phyloP scores from a whole-genome alignment of 2,797 vertebrate species.

The Falco columbarius region DNA sequence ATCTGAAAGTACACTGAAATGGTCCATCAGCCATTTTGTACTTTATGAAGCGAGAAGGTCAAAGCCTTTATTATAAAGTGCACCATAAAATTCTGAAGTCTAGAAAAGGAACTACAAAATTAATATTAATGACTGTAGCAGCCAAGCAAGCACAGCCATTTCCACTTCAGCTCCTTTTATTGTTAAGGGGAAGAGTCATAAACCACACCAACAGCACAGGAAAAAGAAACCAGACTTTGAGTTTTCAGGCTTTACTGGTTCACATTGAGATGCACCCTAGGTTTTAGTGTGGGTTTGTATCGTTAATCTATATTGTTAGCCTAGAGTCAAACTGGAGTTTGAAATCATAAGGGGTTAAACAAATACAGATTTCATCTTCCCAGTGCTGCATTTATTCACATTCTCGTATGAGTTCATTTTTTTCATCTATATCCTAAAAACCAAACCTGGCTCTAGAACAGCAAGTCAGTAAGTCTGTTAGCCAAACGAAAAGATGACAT shows the following conservation, averaged over 20 bases:
- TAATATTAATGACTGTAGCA: conserved; percentile 40
- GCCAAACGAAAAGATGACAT: not conserved
- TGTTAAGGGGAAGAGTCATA: conserved; percentile 8
- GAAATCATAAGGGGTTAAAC: not conserved
- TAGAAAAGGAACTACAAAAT: conserved; percentile 21
- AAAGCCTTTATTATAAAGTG: conserved; percentile 18
- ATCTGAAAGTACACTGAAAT: not conserved
- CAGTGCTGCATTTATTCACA: not conserved
- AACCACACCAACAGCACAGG: not conserved
- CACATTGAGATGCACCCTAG: not conserved
- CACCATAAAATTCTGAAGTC: conserved; percentile 37
- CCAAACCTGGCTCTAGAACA: not conserved
- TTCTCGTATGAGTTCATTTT: not conserved
- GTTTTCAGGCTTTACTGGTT: not conserved
- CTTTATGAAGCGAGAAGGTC: conserved; percentile 28
- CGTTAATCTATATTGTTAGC: not conserved
- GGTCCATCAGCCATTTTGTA: conserved; percentile 10
- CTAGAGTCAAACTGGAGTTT: not conserved
- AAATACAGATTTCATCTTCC: not conserved
- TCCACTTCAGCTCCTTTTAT: conserved; percentile 21
- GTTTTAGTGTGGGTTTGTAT: not conserved
- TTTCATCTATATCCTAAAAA: not conserved
- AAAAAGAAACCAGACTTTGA: not conserved
- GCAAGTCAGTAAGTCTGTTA: not conserved
- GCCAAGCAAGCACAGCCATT: conserved; percentile 43